These are phyloP conservation scores for Drepana arcuata DNA, from an alignment of 1,140 invertebrate genomes.

Conservation along the genomic window DNA sequence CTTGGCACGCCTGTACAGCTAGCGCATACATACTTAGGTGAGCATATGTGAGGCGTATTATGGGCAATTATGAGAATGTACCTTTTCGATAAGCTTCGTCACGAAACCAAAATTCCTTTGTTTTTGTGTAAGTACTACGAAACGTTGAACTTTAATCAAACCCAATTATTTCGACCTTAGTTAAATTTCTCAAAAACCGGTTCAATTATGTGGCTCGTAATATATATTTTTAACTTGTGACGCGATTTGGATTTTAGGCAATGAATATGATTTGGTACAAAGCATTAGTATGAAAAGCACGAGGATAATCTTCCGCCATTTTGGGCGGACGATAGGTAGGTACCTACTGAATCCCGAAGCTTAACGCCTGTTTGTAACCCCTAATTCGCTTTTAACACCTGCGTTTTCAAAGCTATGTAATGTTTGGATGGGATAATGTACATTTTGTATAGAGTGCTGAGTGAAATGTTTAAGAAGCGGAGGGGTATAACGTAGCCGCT, in stretches of 20 bases:
- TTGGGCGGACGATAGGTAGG: slow-evolving; percentile 8
- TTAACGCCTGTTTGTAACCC: slow-evolving; percentile 64
- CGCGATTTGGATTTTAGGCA: too few relatives aligned
- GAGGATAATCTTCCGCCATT: slow-evolving; percentile 54
- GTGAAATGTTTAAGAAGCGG: slow-evolving; percentile 24
- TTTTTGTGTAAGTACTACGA: too few relatives aligned
- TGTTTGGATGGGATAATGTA: slow-evolving; percentile 49
- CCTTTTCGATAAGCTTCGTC: slow-evolving; percentile 5
- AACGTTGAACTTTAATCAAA: too few relatives aligned
- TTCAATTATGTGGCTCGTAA: too few relatives aligned
- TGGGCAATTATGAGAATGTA: slow-evolving; percentile 6
- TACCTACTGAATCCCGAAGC: slow-evolving; percentile 49
- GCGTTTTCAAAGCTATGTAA: slow-evolving; percentile 52
- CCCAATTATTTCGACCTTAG: too few relatives aligned
- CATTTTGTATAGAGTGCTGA: slow-evolving; percentile 42
- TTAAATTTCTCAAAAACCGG: too few relatives aligned
- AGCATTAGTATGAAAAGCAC: too few relatives aligned
- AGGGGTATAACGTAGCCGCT: slow-evolving; percentile 10
- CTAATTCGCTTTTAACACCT: slow-evolving; percentile 68
- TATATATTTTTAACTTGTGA: too few relatives aligned
- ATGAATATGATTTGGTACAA: too few relatives aligned
- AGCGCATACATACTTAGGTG: slow-evolving; percentile 21
- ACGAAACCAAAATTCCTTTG: slow-evolving; percentile 5
- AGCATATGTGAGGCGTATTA: slow-evolving; percentile 7
- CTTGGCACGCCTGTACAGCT: slow-evolving; percentile 37